phyloP scores from a whole-genome alignment of 2,113 vertebrate species.

The Climacteris rufus region DNA sequence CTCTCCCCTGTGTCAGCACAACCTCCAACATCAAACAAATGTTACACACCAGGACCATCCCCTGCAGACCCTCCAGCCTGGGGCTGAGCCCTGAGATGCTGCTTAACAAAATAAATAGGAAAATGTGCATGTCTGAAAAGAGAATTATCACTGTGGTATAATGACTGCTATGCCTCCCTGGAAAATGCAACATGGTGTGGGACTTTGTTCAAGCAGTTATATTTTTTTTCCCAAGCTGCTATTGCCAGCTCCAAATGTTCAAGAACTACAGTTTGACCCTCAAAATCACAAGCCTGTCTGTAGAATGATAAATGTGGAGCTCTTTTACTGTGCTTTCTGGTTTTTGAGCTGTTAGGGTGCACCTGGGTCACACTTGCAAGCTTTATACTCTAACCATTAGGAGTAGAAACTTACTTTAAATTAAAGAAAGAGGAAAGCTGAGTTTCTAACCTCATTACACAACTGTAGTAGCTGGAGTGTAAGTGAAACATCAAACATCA shows the following conservation, averaged over 20 bases:
- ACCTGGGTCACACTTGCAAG: constrained; percentile 53
- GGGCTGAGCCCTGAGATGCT: not conserved
- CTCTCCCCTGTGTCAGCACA: not conserved
- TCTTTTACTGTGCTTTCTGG: constrained; percentile 26
- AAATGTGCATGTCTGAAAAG: not conserved
- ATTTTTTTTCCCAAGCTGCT: not conserved
- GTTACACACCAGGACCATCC: not conserved
- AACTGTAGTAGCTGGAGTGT: constrained; percentile 45
- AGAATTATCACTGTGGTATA: not conserved
- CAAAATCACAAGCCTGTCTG: constrained; percentile 13
- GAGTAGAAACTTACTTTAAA: constrained; percentile 39
- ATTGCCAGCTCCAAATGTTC: constrained; percentile 22
- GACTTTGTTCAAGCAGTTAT: not conserved
- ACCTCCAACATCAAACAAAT: not conserved
- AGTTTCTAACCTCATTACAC: constrained; percentile 59
- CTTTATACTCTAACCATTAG: constrained; percentile 50
- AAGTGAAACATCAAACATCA: constrained; percentile 64
- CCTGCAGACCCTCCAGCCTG: not conserved
- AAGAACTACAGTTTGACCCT: constrained; percentile 30
- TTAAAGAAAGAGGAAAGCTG: constrained; percentile 50
- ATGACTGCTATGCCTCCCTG: not conserved
- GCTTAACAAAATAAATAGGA: not conserved
- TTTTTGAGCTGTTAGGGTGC: constrained; percentile 28
- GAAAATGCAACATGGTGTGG: not conserved
- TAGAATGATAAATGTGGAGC: not conserved